Conservation (phyloP, 2,113 vertebrate species). For the Corythaixoides concolor region DNA sequence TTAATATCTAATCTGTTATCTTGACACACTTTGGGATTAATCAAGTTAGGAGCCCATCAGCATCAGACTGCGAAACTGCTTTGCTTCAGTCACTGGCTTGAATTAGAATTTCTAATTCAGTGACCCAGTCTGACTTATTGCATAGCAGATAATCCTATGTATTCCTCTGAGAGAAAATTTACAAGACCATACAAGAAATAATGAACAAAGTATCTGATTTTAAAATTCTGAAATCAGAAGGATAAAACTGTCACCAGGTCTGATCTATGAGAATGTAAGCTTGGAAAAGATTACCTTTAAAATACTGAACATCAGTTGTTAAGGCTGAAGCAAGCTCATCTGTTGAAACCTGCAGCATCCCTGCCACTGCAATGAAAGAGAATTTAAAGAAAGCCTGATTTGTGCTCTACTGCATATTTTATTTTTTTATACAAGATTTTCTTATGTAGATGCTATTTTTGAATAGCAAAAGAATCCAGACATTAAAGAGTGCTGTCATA, state of each 20-base stretch:
- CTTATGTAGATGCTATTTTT: not conserved
- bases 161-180: not conserved
- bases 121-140: not conserved
- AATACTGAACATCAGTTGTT: conserved; percentile 90
- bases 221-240: not conserved
- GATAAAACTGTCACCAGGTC: not conserved
- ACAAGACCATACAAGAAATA: not conserved
- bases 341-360: conserved; percentile 86
- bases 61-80: not conserved
- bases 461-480: not conserved
- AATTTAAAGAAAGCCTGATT: not conserved
- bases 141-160: not conserved
- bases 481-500: not conserved
- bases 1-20: not conserved
- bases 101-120: not conserved
- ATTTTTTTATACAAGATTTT: not conserved
- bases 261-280: not conserved
- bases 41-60: not conserved
- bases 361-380: conserved; percentile 80
- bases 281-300: conserved; percentile 83
- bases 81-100: not conserved
- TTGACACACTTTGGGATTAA: not conserved
- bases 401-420: not conserved
- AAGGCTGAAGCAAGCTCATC: conserved; percentile 87
- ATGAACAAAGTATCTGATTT: not conserved